phyloP scores from a whole-genome alignment of 2,113 vertebrate species.

The Corythornis cristatus region DNA sequence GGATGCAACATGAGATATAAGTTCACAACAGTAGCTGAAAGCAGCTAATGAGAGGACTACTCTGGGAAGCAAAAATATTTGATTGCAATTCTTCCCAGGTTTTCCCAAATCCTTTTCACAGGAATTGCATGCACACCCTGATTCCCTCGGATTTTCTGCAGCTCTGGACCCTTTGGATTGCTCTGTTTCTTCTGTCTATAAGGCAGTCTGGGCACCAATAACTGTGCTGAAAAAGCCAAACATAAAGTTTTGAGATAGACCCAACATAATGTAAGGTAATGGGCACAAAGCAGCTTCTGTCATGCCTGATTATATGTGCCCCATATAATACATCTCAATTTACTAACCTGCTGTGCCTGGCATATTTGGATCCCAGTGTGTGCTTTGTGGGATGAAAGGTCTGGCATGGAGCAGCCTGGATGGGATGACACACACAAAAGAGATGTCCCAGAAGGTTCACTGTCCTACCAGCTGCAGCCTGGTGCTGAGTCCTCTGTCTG shows the following conservation, averaged over 20 bases:
- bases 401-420: neutral
- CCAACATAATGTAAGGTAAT: neutral
- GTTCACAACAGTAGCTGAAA: neutral
- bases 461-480: neutral
- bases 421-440: neutral
- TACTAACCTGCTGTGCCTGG: constrained; percentile 14
- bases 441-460: constrained; percentile 30
- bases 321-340: neutral
- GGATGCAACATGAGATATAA: accelerated
- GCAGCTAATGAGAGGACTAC: neutral
- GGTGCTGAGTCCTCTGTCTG: neutral
- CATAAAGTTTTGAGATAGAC: neutral
- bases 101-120: neutral
- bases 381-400: neutral
- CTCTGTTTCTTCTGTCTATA: accelerated
- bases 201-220: neutral
- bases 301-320: neutral
- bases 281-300: neutral
- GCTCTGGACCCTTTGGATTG: neutral
- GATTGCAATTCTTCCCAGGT: neutral
- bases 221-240: neutral
- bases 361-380: neutral
- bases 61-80: neutral
- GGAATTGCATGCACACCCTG: neutral
- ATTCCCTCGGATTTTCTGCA: neutral